phyloP scores from a whole-genome alignment of 2,113 vertebrate genomes.

The Perca fluviatilis region DNA sequence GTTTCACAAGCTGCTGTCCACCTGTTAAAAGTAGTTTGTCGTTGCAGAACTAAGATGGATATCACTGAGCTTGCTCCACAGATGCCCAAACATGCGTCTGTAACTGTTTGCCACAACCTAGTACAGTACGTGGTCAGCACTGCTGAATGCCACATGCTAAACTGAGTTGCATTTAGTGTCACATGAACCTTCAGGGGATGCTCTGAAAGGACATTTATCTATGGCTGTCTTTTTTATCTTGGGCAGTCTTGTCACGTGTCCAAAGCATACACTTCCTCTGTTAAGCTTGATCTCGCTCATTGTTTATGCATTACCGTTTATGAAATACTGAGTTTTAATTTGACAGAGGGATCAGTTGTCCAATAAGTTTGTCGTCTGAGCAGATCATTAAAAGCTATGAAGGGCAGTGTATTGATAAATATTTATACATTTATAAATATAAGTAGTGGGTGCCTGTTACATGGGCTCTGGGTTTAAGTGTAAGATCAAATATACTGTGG shows the following conservation, averaged over 20 bases:
- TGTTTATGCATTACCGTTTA: conserved; percentile 10
- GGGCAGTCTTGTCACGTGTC: conserved; percentile 1
- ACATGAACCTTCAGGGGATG: conserved; percentile 40
- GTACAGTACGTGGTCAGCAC: conserved; percentile 34
- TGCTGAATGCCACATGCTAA: conserved; percentile 48
- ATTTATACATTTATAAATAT: not conserved
- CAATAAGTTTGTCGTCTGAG: not conserved
- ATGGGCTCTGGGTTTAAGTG: not conserved
- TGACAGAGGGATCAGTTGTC: conserved; percentile 12
- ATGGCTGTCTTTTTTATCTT: conserved; percentile 28
- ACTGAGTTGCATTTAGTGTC: conserved; percentile 39
- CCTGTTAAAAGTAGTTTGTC: conserved; percentile 66
- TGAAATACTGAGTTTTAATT: conserved; percentile 7
- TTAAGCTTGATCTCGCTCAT: conserved; percentile 19
- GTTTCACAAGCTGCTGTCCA: conserved; percentile 64
- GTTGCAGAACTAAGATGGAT: conserved; percentile 52
- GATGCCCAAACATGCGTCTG: conserved; percentile 31
- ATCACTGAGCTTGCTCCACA: conserved; percentile 30
- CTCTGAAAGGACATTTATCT: conserved; percentile 35
- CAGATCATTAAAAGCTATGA: not conserved
- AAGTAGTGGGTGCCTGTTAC: not conserved
- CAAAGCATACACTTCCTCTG: conserved; percentile 1
- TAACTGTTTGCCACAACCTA: conserved; percentile 30
- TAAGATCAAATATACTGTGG: not conserved
- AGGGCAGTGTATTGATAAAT: not conserved